These are phyloP conservation scores for Aeoliscus strigatus DNA, from an alignment of 2,797 vertebrate species.

Conservation along the genomic window DNA sequence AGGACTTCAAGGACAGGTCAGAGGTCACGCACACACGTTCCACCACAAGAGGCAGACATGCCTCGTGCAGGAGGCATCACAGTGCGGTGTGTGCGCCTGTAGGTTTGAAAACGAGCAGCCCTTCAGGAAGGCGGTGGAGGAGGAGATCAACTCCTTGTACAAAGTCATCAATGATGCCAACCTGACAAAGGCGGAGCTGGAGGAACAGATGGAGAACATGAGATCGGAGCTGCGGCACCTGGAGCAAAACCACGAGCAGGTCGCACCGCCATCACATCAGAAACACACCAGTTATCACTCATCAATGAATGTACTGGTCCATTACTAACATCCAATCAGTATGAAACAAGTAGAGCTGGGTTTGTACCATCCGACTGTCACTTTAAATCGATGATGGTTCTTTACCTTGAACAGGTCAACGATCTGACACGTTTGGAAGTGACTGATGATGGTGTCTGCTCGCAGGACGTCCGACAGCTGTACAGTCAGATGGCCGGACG, in stretches of 20 bases:
- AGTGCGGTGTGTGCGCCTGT: constrained; percentile 13
- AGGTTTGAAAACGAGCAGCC: constrained; percentile 91
- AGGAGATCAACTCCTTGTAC: constrained; percentile 88
- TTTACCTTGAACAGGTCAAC: too few relatives aligned
- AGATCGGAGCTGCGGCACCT: constrained; percentile 80
- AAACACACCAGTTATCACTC: too few relatives aligned
- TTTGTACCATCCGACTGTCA: too few relatives aligned
- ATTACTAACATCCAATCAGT: too few relatives aligned
- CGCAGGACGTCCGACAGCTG: constrained; percentile 84
- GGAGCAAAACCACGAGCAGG: constrained; percentile 80
- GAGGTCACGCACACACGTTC: constrained; percentile 5
- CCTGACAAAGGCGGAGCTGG: constrained; percentile 83
- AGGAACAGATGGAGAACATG: constrained; percentile 85
- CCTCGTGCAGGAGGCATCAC: not conserved
- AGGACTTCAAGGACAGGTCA: constrained; percentile 93
- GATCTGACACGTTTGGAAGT: too few relatives aligned
- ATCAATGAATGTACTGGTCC: not conserved
- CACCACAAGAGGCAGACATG: not conserved
- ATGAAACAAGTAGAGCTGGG: too few relatives aligned
- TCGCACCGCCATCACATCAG: too few relatives aligned
- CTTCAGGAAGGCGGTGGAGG: constrained; percentile 85
- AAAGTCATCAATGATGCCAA: constrained; percentile 90
- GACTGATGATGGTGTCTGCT: not conserved
- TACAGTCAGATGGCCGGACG: constrained; percentile 84
- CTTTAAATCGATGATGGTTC: too few relatives aligned